phyloP scores from a whole-genome alignment of 1,140 invertebrate species.

The Drosophila willistoni region DNA sequence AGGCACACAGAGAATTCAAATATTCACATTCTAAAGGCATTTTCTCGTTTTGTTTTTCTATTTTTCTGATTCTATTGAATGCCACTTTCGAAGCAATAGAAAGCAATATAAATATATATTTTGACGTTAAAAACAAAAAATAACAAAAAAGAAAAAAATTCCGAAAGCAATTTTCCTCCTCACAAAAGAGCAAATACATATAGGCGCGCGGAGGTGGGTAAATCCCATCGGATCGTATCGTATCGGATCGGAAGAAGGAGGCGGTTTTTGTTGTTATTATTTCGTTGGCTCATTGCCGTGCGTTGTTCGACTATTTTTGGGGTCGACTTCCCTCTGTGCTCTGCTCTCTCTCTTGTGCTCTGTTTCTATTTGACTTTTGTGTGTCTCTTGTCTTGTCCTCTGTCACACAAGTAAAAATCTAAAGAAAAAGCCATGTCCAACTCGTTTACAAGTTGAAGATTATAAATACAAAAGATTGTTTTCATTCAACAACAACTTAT shows the following conservation, averaged over 20 bases:
- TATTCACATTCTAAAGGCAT: slow-evolving; percentile 1
- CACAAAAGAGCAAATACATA: slow-evolving; percentile 26
- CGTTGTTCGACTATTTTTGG: slow-evolving; percentile 71
- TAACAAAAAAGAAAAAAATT: slow-evolving; percentile 52
- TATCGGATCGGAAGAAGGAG: slow-evolving; percentile 16
- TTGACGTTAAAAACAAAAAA: slow-evolving; percentile 48
- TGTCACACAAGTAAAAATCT: slow-evolving; percentile 45
- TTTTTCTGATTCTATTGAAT: not conserved
- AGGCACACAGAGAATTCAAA: slow-evolving; percentile 24
- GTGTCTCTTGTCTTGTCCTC: slow-evolving; percentile 29
- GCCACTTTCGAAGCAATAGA: slow-evolving; percentile 27
- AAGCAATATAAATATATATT: slow-evolving; percentile 44
- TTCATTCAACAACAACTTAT: slow-evolving; percentile 45
- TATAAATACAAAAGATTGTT: slow-evolving; percentile 27
- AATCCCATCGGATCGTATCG: not conserved
- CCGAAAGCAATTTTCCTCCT: slow-evolving; percentile 36
- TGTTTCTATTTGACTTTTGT: slow-evolving; percentile 19
- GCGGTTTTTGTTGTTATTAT: slow-evolving; percentile 52
- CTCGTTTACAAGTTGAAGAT: slow-evolving; percentile 71
- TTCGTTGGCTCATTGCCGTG: slow-evolving; percentile 64
- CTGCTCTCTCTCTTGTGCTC: not conserved
- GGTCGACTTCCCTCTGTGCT: no score
- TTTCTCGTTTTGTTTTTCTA: slow-evolving; percentile 7
- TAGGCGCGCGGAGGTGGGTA: not conserved
- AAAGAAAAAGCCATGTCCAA: slow-evolving; percentile 62